phyloP scores from a whole-genome alignment of 2,797 vertebrate species.

The Acestrorhynchus altus region DNA sequence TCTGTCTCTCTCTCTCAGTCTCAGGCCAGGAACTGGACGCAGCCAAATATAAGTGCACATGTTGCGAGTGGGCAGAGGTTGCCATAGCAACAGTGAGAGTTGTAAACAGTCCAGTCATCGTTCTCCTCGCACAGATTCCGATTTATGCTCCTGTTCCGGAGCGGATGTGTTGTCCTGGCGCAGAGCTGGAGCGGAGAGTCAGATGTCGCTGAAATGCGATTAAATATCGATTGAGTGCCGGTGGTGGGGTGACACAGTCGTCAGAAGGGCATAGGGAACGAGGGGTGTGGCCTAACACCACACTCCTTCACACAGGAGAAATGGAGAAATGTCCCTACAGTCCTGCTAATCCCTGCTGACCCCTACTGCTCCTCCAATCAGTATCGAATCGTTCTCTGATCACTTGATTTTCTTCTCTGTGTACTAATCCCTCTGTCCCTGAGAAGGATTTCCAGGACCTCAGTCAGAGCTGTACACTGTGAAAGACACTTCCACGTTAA shows the following conservation, averaged over 20 bases:
- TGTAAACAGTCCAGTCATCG: neutral
- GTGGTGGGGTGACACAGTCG: neutral
- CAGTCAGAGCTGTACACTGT: no score
- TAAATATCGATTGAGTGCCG: neutral
- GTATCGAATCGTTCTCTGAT: slow-evolving; percentile 16
- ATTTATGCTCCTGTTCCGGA: neutral
- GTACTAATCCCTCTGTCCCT: neutral
- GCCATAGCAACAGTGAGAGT: neutral
- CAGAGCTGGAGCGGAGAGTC: neutral
- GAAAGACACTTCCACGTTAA: no score
- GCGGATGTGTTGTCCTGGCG: neutral
- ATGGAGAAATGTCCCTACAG: no score
- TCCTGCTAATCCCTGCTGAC: neutral
- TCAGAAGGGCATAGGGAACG: neutral
- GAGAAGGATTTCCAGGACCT: no score
- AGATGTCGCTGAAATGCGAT: neutral
- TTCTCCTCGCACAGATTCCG: no score
- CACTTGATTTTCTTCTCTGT: slow-evolving; percentile 1
- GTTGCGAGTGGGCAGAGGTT: neutral
- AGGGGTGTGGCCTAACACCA: neutral
- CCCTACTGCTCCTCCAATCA: slow-evolving; percentile 23
- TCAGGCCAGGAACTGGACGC: neutral
- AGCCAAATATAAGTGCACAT: neutral
- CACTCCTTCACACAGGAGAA: neutral
- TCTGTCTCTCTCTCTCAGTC: neutral